Base-by-base conservation (phyloP, 2,113 vertebrate genomes). In the Chrysemys picta region DNA sequence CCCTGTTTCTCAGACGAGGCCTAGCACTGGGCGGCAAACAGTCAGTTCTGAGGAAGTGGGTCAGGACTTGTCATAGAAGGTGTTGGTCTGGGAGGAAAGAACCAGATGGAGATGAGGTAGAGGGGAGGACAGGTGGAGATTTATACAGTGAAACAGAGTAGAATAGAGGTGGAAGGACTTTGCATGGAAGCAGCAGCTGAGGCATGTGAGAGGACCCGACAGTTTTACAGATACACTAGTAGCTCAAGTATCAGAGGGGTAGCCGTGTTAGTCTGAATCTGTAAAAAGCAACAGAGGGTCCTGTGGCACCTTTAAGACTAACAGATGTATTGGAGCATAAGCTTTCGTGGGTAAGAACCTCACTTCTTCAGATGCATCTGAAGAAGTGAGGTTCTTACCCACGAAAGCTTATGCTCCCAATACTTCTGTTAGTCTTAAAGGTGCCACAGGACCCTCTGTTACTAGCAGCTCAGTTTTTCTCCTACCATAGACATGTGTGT, bases 41-140 rank as follows among this genome's bases (percentile, higher is more conserved):
- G 9, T 12, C 1, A 0, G 1, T 24, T 84, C 31, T 38, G 6
- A 35, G 42, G 8, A 47, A 13, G 9, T 2, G 50, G 53, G 2
- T 56, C 75, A 89, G 11, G 54, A 3, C 52, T 87, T 25, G n/a
- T 10, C 19, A 31, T 13, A 19, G 56, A 8, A 14, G 29, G 13
- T 31, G 8, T 1, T n/a, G 75, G 8, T 31, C 17, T 11, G n/a
- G 16, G 38, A 35, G 22, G 2, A 38, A 13, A 24, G 65, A 80
- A 12, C 3, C n/a, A 42, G 69, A 75, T 75, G 69, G n/a, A 6
- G 11, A 10, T 13, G 10, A 27, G 21, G 6, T 8, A n/a, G 4
- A 29, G 21, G 2, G 38, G 38, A 80, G 35, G 19, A 78, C 17
- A 10, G 29, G 6, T 25, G 56, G 42, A n/a, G 47, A 31, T 1